A percentile compares a stretch with the other conserved stretches of the same genome.
Conservation (phyloP, 2,797 vertebrate genomes). For the Halcyon chelicuti region DNA sequence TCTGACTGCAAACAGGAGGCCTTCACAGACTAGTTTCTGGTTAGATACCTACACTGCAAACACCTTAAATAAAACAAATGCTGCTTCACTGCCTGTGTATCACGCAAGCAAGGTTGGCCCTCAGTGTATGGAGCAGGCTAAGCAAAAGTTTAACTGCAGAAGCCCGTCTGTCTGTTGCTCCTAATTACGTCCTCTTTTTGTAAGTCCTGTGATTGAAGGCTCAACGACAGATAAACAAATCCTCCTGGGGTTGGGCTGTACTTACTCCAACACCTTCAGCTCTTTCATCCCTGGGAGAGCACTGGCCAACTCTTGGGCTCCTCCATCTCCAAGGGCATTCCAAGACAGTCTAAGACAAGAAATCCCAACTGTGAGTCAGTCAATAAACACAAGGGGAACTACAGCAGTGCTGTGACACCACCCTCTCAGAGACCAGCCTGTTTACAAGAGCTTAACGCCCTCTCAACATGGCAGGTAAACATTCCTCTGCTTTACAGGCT, state of each 20-base stretch:
- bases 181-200: accelerated
- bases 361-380: not conserved
- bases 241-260: not conserved
- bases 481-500: not conserved
- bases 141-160: not conserved
- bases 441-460: not conserved
- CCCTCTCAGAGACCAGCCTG: not conserved
- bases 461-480: not conserved
- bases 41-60: not conserved
- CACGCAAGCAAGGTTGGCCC: not conserved
- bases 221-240: not conserved
- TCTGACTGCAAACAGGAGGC: not conserved
- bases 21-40: not conserved
- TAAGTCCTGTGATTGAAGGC: not conserved
- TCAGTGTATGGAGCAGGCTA: not conserved
- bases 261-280: conserved; percentile 88
- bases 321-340: conserved; percentile 86
- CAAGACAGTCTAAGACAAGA: conserved; percentile 84
- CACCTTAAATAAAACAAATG: not conserved
- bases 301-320: conserved; percentile 78
- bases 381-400: not conserved
- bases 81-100: not conserved
- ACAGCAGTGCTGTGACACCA: not conserved
- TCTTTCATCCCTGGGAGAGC: conserved; percentile 81
- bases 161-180: not conserved